Base-by-base conservation (phyloP, 2,888 invertebrate species). In the Amphipoea lucens region DNA sequence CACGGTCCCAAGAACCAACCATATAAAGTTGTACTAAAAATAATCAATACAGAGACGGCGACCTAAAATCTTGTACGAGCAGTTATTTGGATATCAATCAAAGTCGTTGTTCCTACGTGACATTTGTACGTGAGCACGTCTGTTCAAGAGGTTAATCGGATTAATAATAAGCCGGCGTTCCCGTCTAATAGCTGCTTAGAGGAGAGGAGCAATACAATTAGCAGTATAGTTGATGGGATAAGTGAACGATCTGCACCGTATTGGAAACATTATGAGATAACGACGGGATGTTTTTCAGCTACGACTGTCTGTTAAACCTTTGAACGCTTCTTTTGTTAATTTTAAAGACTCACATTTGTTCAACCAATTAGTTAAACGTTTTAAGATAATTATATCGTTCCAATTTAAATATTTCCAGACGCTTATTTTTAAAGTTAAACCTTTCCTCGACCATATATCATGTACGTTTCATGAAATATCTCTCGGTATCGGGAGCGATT, bases 161-260 rank as follows among this genome's bases (percentile, higher is more conserved):
- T 88, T 88, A 82, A 90, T 89, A 92, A 91, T 89, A 84, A 89
- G 83, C 81, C 84, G 84, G 86, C 81, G 85, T 89, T 88, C 83
- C 75, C 83, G 82, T 76, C 84, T 86, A 89, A 90, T 87, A 85
- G 85, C 80, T 85, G 87, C 86, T 90, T 88, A 87, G 85, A 85
- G 36, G 78, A 78, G 69, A 68, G 75, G 81, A 86, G 89, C 89
- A 89, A 91, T 90, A 91, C 89, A 92, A 92, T 92, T 90, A 92
- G 88, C 85, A 84, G 85, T 89, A 83, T 84, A 89, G 82, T 85
- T 80, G 75, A 81, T 75, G 76, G 74, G 71, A 72, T 69, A 81
- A 84, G 67, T 80, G 78, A 79, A 81, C 78, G 63, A 83, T 84
- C 82, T 75, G 63, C 48, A 74, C 29, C 67, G 45, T 79, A 79